Evolutionary conservation across 2,888 invertebrate genomes (phyloP), one percentile per base, ranked within the genome.

Genomic region (Lycia hirtaria): DNA sequence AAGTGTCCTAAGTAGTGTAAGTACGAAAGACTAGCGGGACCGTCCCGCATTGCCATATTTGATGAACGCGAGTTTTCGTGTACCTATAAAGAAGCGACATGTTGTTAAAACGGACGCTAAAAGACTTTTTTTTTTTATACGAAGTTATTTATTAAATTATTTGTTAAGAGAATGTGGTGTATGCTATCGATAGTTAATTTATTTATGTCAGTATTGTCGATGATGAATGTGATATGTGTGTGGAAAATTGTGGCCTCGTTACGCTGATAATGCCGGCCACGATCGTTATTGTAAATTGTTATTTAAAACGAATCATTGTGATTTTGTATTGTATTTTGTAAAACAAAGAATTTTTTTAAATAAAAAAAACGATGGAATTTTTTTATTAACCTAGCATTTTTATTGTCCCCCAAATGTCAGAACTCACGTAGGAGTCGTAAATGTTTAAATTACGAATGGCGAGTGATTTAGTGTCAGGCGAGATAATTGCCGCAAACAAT

Each of bases 1-100:
- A 88, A 84, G 89, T 91, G 90, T 92, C 90, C 89, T 92, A 91
- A 90, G 85, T 92, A 90, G 89, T 83, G 78, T 89, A 85, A 90
- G 83, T 68, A 72, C 66, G 74, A 84, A 77, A 87, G 87, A 89
- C 88, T 87, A 80, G 87, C 86, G 89, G 90, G 74, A 66, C 66
- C 65, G 69, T n/a, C 69, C 87, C 87, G 87, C 86, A 76, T 81
- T 92, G 92, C 92, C 92, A 92, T 92, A 90, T 85, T 91, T 41
- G 86, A 81, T 80, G 75, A 79, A 78, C 72, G 78, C 76, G 72
- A 73, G 77, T 74, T 72, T 70, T 69, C 63, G 66, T 35, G 19
- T 51, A 50, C 45, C 38, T 52, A 12, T 43, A 35, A 37, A 37
- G 3, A 53, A 47, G 57, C 57, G 57, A 71, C 78, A 82, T 83